Percentiles rank a stretch among this genome's conserved stretches.
phyloP scores from a whole-genome alignment of 2,113 vertebrate genomes.

The Burhinus bistriatus region DNA sequence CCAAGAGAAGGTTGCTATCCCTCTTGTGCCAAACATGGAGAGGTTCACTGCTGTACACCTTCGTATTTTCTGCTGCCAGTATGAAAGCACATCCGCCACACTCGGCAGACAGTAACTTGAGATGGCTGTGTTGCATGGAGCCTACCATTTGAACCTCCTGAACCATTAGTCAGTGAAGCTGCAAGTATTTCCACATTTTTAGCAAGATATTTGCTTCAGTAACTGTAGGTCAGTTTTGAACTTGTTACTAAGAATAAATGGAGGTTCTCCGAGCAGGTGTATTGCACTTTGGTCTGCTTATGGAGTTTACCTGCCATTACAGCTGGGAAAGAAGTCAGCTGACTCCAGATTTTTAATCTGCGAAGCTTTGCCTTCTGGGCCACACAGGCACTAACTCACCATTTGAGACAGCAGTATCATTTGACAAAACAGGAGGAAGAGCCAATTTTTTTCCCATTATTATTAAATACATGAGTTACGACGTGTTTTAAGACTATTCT shows the following conservation, averaged over 20 bases:
- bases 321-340: not conserved
- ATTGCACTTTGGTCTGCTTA: not conserved
- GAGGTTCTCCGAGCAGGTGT: not conserved
- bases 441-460: not conserved
- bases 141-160: not conserved
- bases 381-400: not conserved
- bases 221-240: not conserved
- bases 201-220: not conserved
- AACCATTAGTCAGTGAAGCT: not conserved
- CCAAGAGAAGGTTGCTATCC: not conserved
- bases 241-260: not conserved
- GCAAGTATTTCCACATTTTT: not conserved
- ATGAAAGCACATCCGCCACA: rapidly evolving
- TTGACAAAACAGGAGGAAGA: not conserved
- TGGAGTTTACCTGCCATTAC: not conserved
- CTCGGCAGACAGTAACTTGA: not conserved
- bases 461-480: not conserved
- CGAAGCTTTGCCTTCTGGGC: not conserved
- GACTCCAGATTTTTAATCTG: not conserved
- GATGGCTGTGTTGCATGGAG: not conserved
- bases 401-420: not conserved
- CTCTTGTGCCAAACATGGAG: rapidly evolving
- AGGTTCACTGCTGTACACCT: rapidly evolving
- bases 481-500: not conserved
- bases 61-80: rapidly evolving